phyloP scores from a whole-genome alignment of 2,888 invertebrate species.

The Amblyteles armatorius region DNA sequence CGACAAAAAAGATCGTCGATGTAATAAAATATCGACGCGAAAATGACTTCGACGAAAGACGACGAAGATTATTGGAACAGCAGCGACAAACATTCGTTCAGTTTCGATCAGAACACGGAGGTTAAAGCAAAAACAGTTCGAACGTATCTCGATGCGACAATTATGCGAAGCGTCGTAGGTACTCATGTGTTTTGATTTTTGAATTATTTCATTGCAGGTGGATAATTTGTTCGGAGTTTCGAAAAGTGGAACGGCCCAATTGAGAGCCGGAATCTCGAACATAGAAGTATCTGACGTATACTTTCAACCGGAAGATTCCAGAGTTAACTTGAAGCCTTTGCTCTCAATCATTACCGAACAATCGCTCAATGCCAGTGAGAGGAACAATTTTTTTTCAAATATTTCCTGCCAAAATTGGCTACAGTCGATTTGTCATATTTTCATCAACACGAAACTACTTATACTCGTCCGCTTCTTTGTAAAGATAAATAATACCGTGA shows the following conservation, averaged over 20 bases:
- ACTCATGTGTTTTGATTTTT: slow-evolving; percentile 52
- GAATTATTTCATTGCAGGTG: slow-evolving; percentile 78
- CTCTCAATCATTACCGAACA: slow-evolving; percentile 84
- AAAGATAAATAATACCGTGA: too few species aligned
- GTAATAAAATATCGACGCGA: slow-evolving; percentile 31
- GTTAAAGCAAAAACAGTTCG: slow-evolving; percentile 81
- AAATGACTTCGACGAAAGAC: slow-evolving; percentile 83
- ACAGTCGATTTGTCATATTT: neutral
- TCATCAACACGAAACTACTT: neutral
- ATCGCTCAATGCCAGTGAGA: slow-evolving; percentile 82
- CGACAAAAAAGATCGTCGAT: neutral
- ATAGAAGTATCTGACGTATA: slow-evolving; percentile 76
- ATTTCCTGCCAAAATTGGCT: neutral
- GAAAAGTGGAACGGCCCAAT: slow-evolving; percentile 81
- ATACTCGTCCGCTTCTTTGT: too few species aligned
- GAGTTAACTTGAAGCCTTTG: slow-evolving; percentile 80
- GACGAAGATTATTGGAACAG: slow-evolving; percentile 93
- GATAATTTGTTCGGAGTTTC: slow-evolving; percentile 87
- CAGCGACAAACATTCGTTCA: slow-evolving; percentile 90
- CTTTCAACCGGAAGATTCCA: slow-evolving; percentile 75
- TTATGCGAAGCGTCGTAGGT: neutral
- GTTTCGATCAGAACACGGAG: slow-evolving; percentile 91
- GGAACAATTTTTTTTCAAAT: neutral
- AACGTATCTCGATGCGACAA: slow-evolving; percentile 5
- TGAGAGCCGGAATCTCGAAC: slow-evolving; percentile 82